Conservation (phyloP, 1,140 invertebrate genomes). For the Chironomus striatipennis region DNA sequence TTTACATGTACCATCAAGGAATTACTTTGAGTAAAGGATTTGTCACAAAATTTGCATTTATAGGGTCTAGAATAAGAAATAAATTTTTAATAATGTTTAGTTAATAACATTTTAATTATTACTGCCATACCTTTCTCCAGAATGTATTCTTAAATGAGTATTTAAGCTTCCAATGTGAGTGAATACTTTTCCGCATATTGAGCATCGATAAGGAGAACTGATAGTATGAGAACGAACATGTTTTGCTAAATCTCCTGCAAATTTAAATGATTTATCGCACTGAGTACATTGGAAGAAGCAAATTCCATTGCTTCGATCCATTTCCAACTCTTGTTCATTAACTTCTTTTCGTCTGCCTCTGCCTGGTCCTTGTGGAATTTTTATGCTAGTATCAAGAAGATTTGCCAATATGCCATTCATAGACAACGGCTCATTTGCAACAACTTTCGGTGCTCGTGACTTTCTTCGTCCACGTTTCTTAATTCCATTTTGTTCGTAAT, state of each 20-base stretch:
- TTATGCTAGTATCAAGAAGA: neutral
- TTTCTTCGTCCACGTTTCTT: conserved; percentile 17
- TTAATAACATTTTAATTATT: neutral
- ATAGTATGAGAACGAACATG: conserved; percentile 46
- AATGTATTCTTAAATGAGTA: conserved; percentile 80
- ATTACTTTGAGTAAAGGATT: conserved; percentile 65
- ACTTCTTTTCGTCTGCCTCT: conserved; percentile 26
- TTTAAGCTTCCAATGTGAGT: conserved; percentile 71
- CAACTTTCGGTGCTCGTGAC: neutral
- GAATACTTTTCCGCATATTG: conserved; percentile 40
- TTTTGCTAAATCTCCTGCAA: conserved; percentile 50
- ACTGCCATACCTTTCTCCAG: conserved; percentile 55
- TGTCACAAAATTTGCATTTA: conserved; percentile 40
- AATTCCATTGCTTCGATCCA: conserved; percentile 26
- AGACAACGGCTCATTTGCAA: neutral
- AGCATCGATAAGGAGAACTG: conserved; percentile 45
- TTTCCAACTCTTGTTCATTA: conserved; percentile 28
- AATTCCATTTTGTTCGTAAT: conserved; percentile 18
- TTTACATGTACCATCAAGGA: conserved; percentile 57
- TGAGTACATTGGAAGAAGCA: conserved; percentile 45
- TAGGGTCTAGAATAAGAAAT: conserved; percentile 31
- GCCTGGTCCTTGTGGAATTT: conserved; percentile 21
- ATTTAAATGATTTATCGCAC: conserved; percentile 52
- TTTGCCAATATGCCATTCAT: neutral
- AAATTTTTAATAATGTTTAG: neutral